Evolutionary conservation across 2,888 invertebrate species (phyloP), one percentile per base, ranked within the genome.

Genomic region (Homarus gammarus): DNA sequence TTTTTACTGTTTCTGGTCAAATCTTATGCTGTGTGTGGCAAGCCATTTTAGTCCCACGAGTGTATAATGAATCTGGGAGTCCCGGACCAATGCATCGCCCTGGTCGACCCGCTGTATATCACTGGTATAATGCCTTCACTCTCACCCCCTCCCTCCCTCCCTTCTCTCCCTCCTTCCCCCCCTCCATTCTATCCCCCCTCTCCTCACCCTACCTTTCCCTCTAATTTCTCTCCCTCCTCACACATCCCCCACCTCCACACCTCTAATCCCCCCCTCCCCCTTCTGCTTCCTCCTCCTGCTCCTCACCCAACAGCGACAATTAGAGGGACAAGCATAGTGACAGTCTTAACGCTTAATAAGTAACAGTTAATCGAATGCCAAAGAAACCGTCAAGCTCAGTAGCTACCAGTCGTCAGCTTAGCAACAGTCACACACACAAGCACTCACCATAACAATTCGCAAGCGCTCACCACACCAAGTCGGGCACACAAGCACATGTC

Each of bases 1-100:
- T 81, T 87, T 87, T 87, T 87, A 87, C 72, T 81, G 87, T 87
- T 87, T 87, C 87, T 87, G 79, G 79, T 81, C 87, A 87, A 87
- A 87, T 81, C 87, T 81, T 87, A 81, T 81, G 81, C 87, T 81
- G 87, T 87, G 87, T 87, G 73, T 78, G 86, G 81, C 79, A 38
- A 81, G 81, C 81, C 87, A 72, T 87, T 81, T 87, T 87, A 56
- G 87, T 87, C 87, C 72, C 87, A 72, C 70, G 73, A 72, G 87
- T 87, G 70, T 81, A 87, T 87, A 87, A 87, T 87, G 87, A 87
- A 87, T 87, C 87, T 87, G 87, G 36, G 87, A 33, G 51, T 78
- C 64, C 75, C 36, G 61, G 72, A 33, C 73, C 81, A 81, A 72
- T 87, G 79, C 87, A 87, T 81, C 61, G 40, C n/a, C 36, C 22